Evolutionary conservation across 2,113 vertebrate genomes (phyloP).

Genomic region (Amia ocellicauda): DNA sequence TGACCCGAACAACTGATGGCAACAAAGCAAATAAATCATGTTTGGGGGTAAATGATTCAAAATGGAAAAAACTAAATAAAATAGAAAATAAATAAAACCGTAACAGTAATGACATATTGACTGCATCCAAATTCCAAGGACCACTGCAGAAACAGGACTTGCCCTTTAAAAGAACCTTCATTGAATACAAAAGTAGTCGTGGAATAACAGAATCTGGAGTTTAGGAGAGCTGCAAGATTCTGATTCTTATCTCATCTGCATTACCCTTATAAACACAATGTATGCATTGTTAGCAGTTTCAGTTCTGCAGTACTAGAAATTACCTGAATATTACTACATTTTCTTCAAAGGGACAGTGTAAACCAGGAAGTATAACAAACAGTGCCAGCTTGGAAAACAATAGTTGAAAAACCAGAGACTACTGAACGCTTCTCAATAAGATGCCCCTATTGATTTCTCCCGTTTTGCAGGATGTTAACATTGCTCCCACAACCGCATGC

Average conservation of each 20-base stretch:
- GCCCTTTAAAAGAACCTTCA: too few relatives aligned
- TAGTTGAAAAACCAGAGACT: neutral
- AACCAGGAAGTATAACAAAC: neutral
- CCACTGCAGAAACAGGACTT: too few relatives aligned
- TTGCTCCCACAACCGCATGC: neutral
- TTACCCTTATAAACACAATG: too few relatives aligned
- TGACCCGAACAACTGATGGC: constrained; percentile 2
- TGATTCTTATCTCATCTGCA: too few relatives aligned
- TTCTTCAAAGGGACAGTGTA: neutral
- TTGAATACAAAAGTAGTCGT: too few relatives aligned
- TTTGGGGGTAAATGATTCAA: neutral
- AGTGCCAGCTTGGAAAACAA: neutral
- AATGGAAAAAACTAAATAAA: neutral
- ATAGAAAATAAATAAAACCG: neutral
- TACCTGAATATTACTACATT: neutral
- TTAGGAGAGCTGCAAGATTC: too few relatives aligned
- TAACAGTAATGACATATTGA: neutral
- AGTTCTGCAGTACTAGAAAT: too few relatives aligned
- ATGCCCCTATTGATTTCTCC: too few relatives aligned
- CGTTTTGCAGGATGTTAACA: neutral
- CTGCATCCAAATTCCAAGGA: too few relatives aligned
- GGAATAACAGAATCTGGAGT: too few relatives aligned
- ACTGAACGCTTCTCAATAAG: too few relatives aligned
- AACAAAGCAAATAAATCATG: neutral
- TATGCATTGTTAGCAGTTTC: too few relatives aligned